Evolutionary conservation across 2,113 vertebrate species (phyloP), one percentile per base, ranked within the genome.

Genomic region (Austrofundulus limnaeus): DNA sequence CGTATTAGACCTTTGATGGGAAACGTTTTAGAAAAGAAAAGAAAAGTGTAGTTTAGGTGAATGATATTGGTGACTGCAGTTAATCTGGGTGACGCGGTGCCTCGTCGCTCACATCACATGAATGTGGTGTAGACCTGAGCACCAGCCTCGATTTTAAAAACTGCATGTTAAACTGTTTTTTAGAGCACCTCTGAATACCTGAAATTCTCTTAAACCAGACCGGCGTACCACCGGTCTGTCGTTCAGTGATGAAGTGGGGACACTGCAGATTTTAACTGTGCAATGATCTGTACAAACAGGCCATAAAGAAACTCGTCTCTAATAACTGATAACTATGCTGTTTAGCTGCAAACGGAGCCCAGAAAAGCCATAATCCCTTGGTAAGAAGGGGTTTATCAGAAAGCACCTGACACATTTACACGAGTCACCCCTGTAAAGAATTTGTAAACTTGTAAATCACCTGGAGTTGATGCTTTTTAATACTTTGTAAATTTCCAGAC

Each of bases 1-100:
- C 31, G 25, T 34, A 52, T 60, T 55, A n/a, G 21, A 38, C 59
- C 25, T 47, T 73, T 38, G 45, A 72, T 61, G 52, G 69, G 56
- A 50, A 59, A 20, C 0, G 23, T 48, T 82, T 78, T 65, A 80
- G 39, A 75, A 51, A 58, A 37, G 54, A 64, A 65, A 54, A 20
- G 4, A 65, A 37, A 54, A 52, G 51, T 34, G 9, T n/a, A 39
- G 41, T 51, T 62, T 63, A 23, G 46, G 47, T 50, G 37, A 37
- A 48, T 37, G 38, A 13, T 37, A 62, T 66, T 51, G 2, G 54
- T 13, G 11, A 53, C 19, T 50, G 24, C 25, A 34, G 31, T 37
- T 52, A 15, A 17, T 37, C 37, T 14, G 3, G 51, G 11, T 11
- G 28, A n/a, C 8, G 31, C 31, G 14, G 41, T 15, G 15, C 17